A percentile compares a stretch with the other conserved stretches of the same genome.
phyloP scores from a whole-genome alignment of 2,797 vertebrate genomes.

The Hylomyscus alleni region DNA sequence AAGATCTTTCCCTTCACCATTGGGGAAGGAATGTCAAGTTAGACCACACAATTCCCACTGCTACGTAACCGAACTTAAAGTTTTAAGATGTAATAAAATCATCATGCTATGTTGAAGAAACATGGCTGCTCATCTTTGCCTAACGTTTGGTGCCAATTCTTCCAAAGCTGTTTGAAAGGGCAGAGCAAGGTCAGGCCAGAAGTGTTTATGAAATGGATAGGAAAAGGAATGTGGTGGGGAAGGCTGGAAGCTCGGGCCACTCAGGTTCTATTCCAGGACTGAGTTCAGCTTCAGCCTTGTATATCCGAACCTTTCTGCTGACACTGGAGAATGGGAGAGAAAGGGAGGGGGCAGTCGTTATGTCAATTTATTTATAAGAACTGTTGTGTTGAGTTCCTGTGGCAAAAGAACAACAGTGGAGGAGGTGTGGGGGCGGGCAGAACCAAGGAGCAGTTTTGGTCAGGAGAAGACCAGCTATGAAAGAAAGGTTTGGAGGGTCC shows the following conservation, averaged over 20 bases:
- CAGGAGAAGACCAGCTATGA: slow-evolving; percentile 8
- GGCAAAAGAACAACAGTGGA: neutral
- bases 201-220: neutral
- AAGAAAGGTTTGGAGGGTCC: neutral
- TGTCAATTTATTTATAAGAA: neutral
- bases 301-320: neutral
- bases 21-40: slow-evolving; percentile 39
- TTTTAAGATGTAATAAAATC: slow-evolving; percentile 59
- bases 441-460: neutral
- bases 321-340: neutral
- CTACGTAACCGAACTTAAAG: slow-evolving; percentile 33
- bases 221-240: neutral
- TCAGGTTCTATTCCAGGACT: neutral
- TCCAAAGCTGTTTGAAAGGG: slow-evolving; percentile 3
- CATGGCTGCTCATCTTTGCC: slow-evolving; percentile 14
- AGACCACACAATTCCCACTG: slow-evolving; percentile 21
- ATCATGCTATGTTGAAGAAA: slow-evolving; percentile 45
- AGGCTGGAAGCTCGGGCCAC: neutral
- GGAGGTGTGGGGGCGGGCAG: neutral
- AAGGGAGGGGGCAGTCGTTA: neutral
- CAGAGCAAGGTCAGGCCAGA: slow-evolving; percentile 18
- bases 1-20: slow-evolving; percentile 44
- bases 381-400: neutral
- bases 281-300: neutral
- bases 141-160: slow-evolving; percentile 42